Conservation (phyloP, 35 echinoderm and acorn worm species). For the Ophiothrix spiculata region DNA sequence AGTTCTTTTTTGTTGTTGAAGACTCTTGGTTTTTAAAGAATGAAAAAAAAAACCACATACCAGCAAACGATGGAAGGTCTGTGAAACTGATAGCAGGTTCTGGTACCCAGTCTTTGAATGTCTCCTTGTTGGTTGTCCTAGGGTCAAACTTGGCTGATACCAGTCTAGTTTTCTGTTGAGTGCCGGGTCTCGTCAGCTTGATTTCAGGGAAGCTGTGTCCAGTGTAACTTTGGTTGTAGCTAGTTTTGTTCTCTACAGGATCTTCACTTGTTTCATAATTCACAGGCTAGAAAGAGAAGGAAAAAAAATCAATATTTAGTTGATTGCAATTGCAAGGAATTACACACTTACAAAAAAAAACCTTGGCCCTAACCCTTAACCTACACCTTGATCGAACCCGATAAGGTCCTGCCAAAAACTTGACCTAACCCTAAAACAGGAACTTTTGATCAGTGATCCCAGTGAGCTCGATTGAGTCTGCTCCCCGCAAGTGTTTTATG, state of each 20-base stretch:
- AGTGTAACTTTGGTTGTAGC: conserved; percentile 68
- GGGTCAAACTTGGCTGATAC: conserved; percentile 80
- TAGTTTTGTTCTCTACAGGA: conserved; percentile 62
- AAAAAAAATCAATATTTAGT: conserved; percentile 16
- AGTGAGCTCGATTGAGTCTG: too few relatives aligned
- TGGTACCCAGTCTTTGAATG: conserved; percentile 61
- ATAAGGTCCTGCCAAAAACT: too few relatives aligned
- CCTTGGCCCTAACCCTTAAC: too few relatives aligned
- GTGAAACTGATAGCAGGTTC: conserved; percentile 65
- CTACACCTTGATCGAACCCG: too few relatives aligned
- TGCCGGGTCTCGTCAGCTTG: conserved; percentile 42
- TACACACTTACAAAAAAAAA: too few relatives aligned
- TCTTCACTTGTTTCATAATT: conserved; percentile 63
- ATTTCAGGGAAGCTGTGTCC: conserved; percentile 78
- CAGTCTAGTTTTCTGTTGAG: conserved; percentile 22
- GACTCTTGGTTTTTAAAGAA: too few relatives aligned
- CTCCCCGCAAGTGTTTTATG: too few relatives aligned
- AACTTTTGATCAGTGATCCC: too few relatives aligned
- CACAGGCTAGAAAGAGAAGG: conserved; percentile 35
- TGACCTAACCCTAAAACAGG: too few relatives aligned
- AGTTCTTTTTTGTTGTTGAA: too few relatives aligned
- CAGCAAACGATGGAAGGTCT: conserved; percentile 94
- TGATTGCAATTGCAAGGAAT: too few relatives aligned
- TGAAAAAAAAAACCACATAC: too few relatives aligned
- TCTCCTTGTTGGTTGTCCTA: conserved; percentile 81